phyloP scores from a whole-genome alignment of 2,888 invertebrate genomes.

The Pseudoips prasinana region DNA sequence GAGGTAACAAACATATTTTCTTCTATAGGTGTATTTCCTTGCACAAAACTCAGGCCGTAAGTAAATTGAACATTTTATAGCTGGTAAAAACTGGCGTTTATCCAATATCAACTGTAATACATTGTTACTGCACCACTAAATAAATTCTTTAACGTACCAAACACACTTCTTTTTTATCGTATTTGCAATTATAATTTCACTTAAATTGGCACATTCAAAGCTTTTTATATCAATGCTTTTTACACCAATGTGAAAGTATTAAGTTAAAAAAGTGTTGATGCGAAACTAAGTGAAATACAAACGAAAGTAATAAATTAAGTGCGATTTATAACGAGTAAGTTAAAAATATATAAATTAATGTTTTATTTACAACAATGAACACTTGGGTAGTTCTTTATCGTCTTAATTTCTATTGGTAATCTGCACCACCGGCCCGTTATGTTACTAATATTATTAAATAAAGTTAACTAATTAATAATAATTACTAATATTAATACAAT shows the following conservation, averaged over 20 bases:
- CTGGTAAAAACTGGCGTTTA: not conserved
- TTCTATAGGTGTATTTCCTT: too few relatives aligned
- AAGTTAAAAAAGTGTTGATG: too few relatives aligned
- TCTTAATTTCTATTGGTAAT: conserved; percentile 74
- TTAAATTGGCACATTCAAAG: conserved; percentile 9
- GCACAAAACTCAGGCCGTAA: too few relatives aligned
- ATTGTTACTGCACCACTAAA: conserved; percentile 8
- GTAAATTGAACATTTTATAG: too few relatives aligned
- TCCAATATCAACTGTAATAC: conserved; percentile 8
- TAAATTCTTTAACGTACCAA: conserved; percentile 11
- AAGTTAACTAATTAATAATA: conserved; percentile 2
- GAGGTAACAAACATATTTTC: too few relatives aligned
- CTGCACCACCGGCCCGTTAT: conserved; percentile 78
- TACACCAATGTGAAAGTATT: too few relatives aligned
- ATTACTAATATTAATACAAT: not conserved
- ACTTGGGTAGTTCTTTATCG: conserved; percentile 61
- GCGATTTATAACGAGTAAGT: not conserved
- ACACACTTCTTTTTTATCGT: conserved; percentile 9
- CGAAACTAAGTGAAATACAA: too few relatives aligned
- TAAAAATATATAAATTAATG: not conserved
- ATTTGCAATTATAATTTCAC: conserved; percentile 15
- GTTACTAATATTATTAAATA: conserved; percentile 24
- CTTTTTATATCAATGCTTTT: conserved; percentile 1
- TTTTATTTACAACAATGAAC: conserved; percentile 48
- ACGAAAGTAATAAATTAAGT: not conserved